A percentile compares a stretch with the other conserved stretches of the same genome.
These are phyloP conservation scores for Protonibea diacanthus DNA, from an alignment of 2,797 vertebrate species.

Conservation along the genomic window DNA sequence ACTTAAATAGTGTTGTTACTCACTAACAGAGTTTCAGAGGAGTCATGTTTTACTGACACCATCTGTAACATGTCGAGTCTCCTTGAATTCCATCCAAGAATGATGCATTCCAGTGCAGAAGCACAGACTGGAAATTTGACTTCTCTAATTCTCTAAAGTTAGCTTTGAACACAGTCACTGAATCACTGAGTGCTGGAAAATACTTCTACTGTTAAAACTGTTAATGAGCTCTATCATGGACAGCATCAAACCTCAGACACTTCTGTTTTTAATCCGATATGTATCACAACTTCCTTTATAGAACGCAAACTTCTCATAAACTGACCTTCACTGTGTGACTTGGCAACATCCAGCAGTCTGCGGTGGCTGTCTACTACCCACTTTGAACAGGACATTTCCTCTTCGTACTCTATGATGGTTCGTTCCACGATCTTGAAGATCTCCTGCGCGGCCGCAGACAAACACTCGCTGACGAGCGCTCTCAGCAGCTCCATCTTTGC, in stretches of 20 bases:
- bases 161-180: not conserved
- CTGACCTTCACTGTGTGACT: conserved; percentile 40
- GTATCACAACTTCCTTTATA: not conserved
- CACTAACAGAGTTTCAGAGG: not conserved
- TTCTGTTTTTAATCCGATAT: not conserved
- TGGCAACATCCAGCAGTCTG: conserved; percentile 33
- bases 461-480: conserved; percentile 44
- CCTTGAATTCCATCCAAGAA: not conserved
- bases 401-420: conserved; percentile 39
- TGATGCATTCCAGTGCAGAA: not conserved
- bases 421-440: conserved; percentile 54
- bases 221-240: not conserved
- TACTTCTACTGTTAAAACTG: not conserved
- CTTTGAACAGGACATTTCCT: conserved; percentile 49
- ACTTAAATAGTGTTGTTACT: not conserved
- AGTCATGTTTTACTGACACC: not conserved
- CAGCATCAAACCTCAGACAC: not conserved
- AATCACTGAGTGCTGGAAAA: not conserved
- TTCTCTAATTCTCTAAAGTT: not conserved
- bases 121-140: not conserved
- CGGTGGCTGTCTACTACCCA: conserved; percentile 45
- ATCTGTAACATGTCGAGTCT: not conserved
- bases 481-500: conserved; percentile 55
- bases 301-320: not conserved
- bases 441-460: conserved; percentile 56